Percentiles rank a stretch among this genome's conserved stretches.
Evolutionary conservation across 2,797 vertebrate species (phyloP).

Genomic region (Halcyon leucocephala): DNA sequence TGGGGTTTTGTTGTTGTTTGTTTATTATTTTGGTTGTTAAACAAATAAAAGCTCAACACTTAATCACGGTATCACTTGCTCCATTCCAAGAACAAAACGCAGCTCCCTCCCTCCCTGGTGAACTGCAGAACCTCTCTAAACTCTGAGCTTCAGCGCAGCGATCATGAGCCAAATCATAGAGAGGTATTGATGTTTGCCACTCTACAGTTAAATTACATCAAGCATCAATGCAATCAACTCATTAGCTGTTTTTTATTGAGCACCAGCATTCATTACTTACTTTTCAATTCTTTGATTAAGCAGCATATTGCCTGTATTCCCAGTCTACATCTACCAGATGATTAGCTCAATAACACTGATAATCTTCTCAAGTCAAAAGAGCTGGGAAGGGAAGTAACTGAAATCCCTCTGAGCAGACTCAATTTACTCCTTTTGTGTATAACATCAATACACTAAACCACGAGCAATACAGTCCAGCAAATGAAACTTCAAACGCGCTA

Average conservation of each 20-base stretch:
- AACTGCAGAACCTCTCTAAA: constrained; percentile 36
- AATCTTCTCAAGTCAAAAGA: constrained; percentile 40
- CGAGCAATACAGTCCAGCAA: constrained; percentile 5
- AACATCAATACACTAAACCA: constrained; percentile 28
- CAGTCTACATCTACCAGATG: constrained; percentile 19
- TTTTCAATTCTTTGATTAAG: constrained; percentile 66
- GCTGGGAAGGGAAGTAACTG: neutral
- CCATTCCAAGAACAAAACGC: neutral
- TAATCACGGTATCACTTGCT: constrained; percentile 10
- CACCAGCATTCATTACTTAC: constrained; percentile 25
- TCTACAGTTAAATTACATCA: constrained; percentile 63
- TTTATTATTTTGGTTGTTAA: neutral
- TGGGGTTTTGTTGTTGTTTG: neutral
- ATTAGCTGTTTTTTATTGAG: constrained; percentile 64
- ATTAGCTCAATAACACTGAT: constrained; percentile 42
- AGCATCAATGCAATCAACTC: constrained; percentile 74
- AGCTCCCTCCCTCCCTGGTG: neutral
- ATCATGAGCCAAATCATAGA: constrained; percentile 31
- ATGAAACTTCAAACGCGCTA: constrained; percentile 30
- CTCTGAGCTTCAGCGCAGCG: constrained; percentile 58
- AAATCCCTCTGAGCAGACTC: neutral
- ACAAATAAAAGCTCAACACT: neutral
- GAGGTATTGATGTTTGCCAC: constrained; percentile 67
- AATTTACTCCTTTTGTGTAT: neutral
- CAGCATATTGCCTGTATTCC: constrained; percentile 32